Evolutionary conservation across 2,797 vertebrate species (phyloP).

Genomic region (Tokudaia tokunoshimensis): DNA sequence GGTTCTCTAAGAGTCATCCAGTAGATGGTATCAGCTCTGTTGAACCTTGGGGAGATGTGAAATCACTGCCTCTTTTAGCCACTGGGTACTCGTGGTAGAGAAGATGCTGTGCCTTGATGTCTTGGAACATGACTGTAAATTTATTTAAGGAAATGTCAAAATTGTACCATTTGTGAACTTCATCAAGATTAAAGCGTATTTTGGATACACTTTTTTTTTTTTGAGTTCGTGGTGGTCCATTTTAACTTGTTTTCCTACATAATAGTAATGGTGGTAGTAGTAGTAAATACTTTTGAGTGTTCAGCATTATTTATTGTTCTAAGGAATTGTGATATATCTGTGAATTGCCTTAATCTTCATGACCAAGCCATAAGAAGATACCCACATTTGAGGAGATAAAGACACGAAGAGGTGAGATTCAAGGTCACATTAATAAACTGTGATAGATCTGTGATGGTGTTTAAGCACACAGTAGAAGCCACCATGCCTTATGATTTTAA

Average conservation of each 20-base stretch:
- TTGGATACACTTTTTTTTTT: conserved; percentile 93
- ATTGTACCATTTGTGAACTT: conserved; percentile 94
- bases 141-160: conserved; percentile 91
- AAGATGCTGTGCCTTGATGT: conserved; percentile 89
- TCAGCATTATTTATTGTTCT: conserved; percentile 39
- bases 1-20: conserved; percentile 85
- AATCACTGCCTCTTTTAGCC: conserved; percentile 65
- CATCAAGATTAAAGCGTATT: conserved; percentile 97
- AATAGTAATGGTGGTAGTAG: not conserved
- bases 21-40: conserved; percentile 86
- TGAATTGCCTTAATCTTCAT: conserved; percentile 53
- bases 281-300: conserved; percentile 25
- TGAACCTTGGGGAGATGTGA: conserved; percentile 85
- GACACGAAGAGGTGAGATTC: not conserved
- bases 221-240: conserved; percentile 82
- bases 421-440: not conserved
- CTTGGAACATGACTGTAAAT: conserved; percentile 87
- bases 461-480: not conserved
- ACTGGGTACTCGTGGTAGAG: conserved; percentile 88
- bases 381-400: not conserved
- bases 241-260: conserved; percentile 47
- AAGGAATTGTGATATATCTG: not conserved
- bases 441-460: not conserved
- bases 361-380: not conserved
- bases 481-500: not conserved